Base-by-base conservation (phyloP, 1,140 invertebrate genomes). In the Orius laevigatus region DNA sequence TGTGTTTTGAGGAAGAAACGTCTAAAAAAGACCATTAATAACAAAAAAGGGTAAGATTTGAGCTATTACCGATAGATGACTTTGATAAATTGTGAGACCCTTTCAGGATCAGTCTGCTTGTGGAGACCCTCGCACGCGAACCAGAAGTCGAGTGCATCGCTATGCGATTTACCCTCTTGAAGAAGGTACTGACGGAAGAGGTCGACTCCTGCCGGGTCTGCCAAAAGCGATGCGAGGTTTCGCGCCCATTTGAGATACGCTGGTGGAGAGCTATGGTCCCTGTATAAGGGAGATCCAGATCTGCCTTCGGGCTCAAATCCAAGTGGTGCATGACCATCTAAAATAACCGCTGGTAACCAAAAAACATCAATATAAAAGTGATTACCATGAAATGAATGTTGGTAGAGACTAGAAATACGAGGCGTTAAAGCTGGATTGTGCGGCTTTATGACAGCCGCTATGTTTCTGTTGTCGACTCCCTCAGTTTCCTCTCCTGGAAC, bases 81-180 rank as follows among this genome's bases (percentile, higher is more conserved):
- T 65, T 78, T 78, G 56, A 87, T 78, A 58, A 88, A 70, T 62
- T 80, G 77, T 52, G 76, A 72, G 52, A 85, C 76, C 59, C 73
- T 76, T 58, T 75, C 71, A 3, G 72, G 73, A 63, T 84, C 78
- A 51, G 71, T 69, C 59, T 85, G 78, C 59, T 81, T 79, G 58
- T 86, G 85, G 48, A 91, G 72, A 12, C 89, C 89, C 61, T 88
- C 79, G 64, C 87, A 90, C 39, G 86, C 88, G 66, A 90, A 91
- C 75, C 85, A 89, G 66, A 92, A 92, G 60, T 86, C 79, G 52
- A 92, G 73, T 34, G 78, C 72, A 63, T 83, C 78, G 44, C 78
- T 75, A 63, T 83, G 76, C 53, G 75, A 72, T 55, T 76, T 76
- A 49, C 80, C 78, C 64, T 92, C 88, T 57, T 84, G 73, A 57